Conservation (phyloP, 2,888 invertebrate genomes). For the Byasa hedistus region DNA sequence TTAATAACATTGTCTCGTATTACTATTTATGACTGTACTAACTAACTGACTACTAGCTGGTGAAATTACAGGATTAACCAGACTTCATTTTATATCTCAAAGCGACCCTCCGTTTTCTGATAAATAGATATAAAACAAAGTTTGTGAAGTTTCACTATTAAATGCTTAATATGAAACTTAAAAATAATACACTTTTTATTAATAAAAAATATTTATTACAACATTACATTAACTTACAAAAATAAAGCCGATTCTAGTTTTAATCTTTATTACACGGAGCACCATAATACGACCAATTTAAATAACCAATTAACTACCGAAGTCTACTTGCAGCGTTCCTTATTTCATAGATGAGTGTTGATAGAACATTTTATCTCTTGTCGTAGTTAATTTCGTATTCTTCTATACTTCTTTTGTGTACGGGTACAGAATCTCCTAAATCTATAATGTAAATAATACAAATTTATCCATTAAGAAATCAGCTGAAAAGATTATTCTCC, state of each 20-base stretch:
- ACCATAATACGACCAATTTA: neutral
- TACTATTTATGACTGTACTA: too few species aligned
- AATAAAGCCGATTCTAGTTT: neutral
- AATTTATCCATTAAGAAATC: too few species aligned
- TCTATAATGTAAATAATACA: conserved; percentile 40
- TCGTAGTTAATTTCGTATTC: conserved; percentile 42
- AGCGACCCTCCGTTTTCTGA: too few species aligned
- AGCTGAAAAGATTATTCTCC: too few species aligned
- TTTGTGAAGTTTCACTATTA: too few species aligned
- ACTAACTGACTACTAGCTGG: too few species aligned
- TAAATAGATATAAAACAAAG: too few species aligned
- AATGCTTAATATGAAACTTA: neutral
- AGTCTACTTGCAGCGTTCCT: neutral
- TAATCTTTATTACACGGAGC: neutral
- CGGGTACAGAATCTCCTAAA: conserved; percentile 38
- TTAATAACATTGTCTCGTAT: too few species aligned
- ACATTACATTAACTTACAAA: neutral
- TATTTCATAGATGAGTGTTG: too few species aligned
- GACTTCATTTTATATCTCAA: too few species aligned
- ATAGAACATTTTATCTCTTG: conserved; percentile 43
- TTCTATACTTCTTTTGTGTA: conserved; percentile 43
- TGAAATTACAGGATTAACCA: too few species aligned
- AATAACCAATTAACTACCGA: neutral
- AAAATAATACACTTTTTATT: neutral
- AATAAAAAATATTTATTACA: neutral